A percentile compares a stretch with the other conserved stretches of the same genome.
These are phyloP conservation scores for Lindbergichthys nudifrons DNA, from an alignment of 2,797 vertebrate species.

Conservation along the genomic window DNA sequence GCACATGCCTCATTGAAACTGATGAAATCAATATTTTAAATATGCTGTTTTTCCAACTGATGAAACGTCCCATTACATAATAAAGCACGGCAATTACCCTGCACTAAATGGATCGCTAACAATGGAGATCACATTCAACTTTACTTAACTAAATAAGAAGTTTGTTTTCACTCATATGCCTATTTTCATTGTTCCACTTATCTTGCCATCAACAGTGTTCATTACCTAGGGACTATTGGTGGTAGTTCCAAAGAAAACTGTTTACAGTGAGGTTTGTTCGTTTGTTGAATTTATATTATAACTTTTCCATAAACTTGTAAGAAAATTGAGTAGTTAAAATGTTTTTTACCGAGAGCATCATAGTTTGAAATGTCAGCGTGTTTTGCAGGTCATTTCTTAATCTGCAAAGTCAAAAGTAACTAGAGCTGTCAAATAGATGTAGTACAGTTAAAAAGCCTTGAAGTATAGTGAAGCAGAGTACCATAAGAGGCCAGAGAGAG, in stretches of 20 bases:
- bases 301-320: background rate
- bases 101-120: conserved; percentile 31
- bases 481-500: too few species aligned
- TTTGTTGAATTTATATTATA: background rate
- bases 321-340: background rate
- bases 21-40: conserved; percentile 60
- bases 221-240: background rate
- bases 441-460: background rate
- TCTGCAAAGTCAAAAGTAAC: background rate
- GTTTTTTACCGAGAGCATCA: background rate
- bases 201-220: background rate
- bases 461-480: background rate
- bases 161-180: conserved; percentile 2
- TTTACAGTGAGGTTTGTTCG: background rate
- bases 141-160: conserved; percentile 25
- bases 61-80: conserved; percentile 49
- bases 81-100: conserved; percentile 29
- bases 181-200: background rate
- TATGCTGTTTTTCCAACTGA: conserved; percentile 45
- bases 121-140: conserved; percentile 5
- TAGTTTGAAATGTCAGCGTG: background rate
- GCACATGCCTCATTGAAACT: conserved; percentile 38
- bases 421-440: conserved; percentile 3
- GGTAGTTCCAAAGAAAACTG: background rate
- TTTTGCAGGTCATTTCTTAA: background rate